phyloP scores from a whole-genome alignment of 1,140 invertebrate species.

The Magallana ariakensis region DNA sequence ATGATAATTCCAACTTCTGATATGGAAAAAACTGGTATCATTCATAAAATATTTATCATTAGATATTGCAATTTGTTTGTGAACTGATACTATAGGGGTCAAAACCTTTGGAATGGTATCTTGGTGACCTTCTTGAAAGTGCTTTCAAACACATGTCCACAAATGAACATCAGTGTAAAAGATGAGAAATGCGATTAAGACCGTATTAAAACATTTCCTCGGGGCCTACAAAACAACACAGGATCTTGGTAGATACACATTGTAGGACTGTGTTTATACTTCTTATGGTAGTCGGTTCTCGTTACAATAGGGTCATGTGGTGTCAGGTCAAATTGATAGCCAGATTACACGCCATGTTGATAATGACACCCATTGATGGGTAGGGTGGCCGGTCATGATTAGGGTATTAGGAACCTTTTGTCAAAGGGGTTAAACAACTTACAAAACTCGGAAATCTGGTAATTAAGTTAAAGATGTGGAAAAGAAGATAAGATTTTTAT shows the following conservation, averaged over 20 bases:
- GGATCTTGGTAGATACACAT: background rate
- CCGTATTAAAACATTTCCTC: slow-evolving; percentile 3
- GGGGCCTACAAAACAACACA: background rate
- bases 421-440: background rate
- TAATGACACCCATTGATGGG: slow-evolving; percentile 2
- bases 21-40: background rate
- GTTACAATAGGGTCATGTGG: background rate
- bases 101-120: background rate
- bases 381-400: background rate
- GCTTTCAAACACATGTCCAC: background rate
- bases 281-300: background rate
- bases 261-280: background rate
- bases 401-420: background rate
- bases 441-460: no score
- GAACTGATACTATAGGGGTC: background rate
- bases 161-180: slow-evolving; percentile 24
- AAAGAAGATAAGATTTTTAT: no score
- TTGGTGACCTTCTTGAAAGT: background rate
- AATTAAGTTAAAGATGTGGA: no score
- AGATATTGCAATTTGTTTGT: background rate
- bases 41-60: slow-evolving; percentile 18
- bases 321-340: slow-evolving; percentile 2
- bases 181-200: slow-evolving; percentile 28
- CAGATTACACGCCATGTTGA: slow-evolving; percentile 12
- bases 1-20: background rate